Evolutionary conservation across 53 echinoderm and acorn worm species (phyloP).

Genomic region (Paracentrotus lividus): DNA sequence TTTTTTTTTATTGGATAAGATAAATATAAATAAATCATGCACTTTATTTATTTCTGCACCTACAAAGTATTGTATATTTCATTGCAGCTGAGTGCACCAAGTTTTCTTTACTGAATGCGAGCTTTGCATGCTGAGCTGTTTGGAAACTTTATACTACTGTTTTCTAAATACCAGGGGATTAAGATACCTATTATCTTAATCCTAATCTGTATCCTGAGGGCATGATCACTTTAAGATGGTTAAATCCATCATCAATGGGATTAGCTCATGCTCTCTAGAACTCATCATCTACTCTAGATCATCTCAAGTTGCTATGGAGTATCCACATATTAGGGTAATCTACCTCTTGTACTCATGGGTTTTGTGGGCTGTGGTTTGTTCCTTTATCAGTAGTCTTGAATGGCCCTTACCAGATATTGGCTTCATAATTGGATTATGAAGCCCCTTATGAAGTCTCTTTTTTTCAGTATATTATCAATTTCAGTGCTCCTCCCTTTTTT

Average conservation of each 20-base stretch:
- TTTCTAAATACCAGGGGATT: not conserved
- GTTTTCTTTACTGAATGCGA: not conserved
- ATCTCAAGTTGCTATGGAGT: not conserved
- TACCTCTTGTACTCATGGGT: not conserved
- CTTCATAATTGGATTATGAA: not conserved
- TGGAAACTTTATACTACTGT: not conserved
- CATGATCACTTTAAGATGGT: not conserved
- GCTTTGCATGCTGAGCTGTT: not conserved
- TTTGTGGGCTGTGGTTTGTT: constrained; percentile 39
- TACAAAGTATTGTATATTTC: not conserved
- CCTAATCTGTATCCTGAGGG: not conserved
- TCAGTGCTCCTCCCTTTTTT: not conserved
- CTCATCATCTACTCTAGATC: constrained; percentile 40
- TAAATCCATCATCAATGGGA: constrained; percentile 16
- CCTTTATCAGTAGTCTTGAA: not conserved
- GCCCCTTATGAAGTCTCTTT: not conserved
- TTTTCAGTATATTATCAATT: too few relatives aligned
- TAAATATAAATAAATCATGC: not conserved
- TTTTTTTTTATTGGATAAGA: too few relatives aligned
- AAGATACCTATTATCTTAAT: constrained; percentile 2
- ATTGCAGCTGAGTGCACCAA: not conserved
- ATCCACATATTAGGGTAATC: not conserved
- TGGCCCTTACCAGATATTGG: not conserved
- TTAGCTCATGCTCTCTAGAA: not conserved
- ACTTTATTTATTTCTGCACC: not conserved